phyloP scores from a whole-genome alignment of 2,888 invertebrate genomes.

The Neria commutata region DNA sequence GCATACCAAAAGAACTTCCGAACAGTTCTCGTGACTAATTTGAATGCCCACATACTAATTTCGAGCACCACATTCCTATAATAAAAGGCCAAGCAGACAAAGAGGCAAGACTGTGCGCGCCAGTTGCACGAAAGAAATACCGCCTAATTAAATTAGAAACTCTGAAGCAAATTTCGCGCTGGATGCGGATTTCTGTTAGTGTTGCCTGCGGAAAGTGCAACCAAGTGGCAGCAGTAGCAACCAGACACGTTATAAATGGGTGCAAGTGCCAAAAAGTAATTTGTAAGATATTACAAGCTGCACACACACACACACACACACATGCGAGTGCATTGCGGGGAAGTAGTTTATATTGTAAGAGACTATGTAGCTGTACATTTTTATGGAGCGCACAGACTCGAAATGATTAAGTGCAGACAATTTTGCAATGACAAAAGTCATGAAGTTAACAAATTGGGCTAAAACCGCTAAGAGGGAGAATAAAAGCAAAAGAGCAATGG shows the following conservation, averaged over 20 bases:
- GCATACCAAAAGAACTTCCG: too few relatives aligned
- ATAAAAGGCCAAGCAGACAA: slow-evolving; percentile 23
- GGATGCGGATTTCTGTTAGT: too few relatives aligned
- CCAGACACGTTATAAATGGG: slow-evolving; percentile 25
- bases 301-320: background rate
- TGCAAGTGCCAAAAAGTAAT: slow-evolving; percentile 12
- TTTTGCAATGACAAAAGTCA: slow-evolving; percentile 31
- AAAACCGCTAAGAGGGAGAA: background rate
- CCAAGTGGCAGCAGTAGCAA: slow-evolving; percentile 10
- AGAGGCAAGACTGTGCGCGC: background rate
- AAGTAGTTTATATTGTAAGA: too few relatives aligned
- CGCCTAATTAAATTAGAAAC: slow-evolving; percentile 21
- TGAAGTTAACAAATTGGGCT: slow-evolving; percentile 27
- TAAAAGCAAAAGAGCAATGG: background rate
- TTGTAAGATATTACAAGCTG: slow-evolving; percentile 10
- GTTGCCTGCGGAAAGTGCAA: slow-evolving; percentile 1
- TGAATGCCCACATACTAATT: slow-evolving; percentile 27
- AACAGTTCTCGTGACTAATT: slow-evolving; percentile 37
- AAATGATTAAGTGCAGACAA: slow-evolving; percentile 26
- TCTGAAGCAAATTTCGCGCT: background rate
- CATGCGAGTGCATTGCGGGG: background rate
- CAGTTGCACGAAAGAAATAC: slow-evolving; percentile 7
- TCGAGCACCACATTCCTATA: background rate
- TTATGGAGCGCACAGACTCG: background rate
- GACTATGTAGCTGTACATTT: background rate